Evolutionary conservation across 1,140 invertebrate species (phyloP).

Genomic region (Zeugodacus cucurbitae): DNA sequence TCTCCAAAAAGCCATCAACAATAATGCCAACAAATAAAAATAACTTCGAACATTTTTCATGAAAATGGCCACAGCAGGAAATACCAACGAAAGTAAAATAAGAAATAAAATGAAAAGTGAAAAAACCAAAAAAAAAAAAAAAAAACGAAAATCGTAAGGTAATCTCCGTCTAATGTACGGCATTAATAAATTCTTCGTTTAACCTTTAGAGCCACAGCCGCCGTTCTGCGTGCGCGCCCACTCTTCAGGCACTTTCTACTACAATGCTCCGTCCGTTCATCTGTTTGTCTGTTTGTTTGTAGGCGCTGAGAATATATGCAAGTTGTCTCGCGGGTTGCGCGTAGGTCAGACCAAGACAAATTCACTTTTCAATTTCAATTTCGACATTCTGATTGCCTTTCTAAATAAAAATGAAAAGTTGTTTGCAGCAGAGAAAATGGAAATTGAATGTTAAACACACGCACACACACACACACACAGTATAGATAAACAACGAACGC

Average conservation of each 20-base stretch:
- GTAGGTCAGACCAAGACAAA: background rate
- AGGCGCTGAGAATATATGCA: background rate
- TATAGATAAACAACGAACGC: background rate
- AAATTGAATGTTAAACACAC: background rate
- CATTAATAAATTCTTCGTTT: slow-evolving; percentile 29
- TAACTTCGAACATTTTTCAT: background rate
- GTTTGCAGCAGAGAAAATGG: slow-evolving; percentile 21
- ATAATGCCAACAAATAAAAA: slow-evolving; percentile 1
- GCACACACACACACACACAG: background rate
- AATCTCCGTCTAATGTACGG: background rate
- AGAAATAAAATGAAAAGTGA: background rate
- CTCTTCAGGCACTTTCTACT: slow-evolving; percentile 1
- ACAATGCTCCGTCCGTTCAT: background rate
- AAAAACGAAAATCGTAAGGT: background rate
- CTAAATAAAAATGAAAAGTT: slow-evolving; percentile 36
- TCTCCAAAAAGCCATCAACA: background rate
- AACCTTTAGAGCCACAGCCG: background rate
- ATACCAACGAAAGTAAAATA: background rate
- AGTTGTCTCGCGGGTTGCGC: background rate
- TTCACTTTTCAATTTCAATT: slow-evolving; percentile 32
- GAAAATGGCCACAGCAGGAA: background rate
- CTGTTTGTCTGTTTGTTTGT: background rate
- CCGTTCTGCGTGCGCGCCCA: background rate
- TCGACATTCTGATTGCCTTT: slow-evolving; percentile 34
- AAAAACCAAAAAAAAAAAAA: background rate